Conservation (phyloP, 2,113 vertebrate genomes). For the Colinus virginianus region DNA sequence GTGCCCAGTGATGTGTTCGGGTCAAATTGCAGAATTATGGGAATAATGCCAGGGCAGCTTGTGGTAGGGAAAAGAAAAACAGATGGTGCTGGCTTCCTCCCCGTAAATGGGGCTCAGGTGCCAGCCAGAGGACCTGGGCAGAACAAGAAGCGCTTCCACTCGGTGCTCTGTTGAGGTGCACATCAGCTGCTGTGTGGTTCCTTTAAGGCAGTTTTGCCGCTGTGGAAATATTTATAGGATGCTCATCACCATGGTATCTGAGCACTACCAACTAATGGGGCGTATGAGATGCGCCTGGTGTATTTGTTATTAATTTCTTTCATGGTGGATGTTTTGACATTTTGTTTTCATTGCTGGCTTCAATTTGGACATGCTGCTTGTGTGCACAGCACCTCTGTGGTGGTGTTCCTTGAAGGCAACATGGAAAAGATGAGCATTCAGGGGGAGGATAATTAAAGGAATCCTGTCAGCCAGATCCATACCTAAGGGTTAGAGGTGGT, state of each 20-base stretch:
- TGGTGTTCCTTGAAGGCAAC: slow-evolving; percentile 28
- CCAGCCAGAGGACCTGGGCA: background rate
- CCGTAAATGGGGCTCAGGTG: accelerated
- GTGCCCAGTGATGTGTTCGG: accelerated
- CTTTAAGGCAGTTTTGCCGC: slow-evolving; percentile 53
- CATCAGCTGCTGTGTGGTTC: background rate
- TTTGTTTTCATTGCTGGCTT: slow-evolving; percentile 3
- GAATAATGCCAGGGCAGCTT: accelerated
- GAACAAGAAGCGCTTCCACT: background rate
- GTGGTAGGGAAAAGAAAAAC: background rate
- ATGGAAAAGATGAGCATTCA: background rate
- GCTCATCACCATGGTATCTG: slow-evolving; percentile 70
- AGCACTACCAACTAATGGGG: slow-evolving; percentile 47
- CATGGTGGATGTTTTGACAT: slow-evolving; percentile 3
- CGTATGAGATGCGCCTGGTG: background rate
- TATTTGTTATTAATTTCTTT: slow-evolving; percentile 53
- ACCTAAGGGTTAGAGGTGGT: background rate
- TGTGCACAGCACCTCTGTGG: background rate
- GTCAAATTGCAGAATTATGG: background rate
- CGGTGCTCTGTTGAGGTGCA: background rate
- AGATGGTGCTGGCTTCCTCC: background rate
- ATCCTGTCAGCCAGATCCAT: slow-evolving; percentile 43
- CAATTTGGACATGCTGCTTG: background rate
- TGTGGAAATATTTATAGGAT: slow-evolving; percentile 41
- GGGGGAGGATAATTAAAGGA: slow-evolving; percentile 30